Percentiles rank a stretch among this genome's conserved stretches.
phyloP scores from a whole-genome alignment of 2,888 invertebrate genomes.

The Calameuta pallipes region DNA sequence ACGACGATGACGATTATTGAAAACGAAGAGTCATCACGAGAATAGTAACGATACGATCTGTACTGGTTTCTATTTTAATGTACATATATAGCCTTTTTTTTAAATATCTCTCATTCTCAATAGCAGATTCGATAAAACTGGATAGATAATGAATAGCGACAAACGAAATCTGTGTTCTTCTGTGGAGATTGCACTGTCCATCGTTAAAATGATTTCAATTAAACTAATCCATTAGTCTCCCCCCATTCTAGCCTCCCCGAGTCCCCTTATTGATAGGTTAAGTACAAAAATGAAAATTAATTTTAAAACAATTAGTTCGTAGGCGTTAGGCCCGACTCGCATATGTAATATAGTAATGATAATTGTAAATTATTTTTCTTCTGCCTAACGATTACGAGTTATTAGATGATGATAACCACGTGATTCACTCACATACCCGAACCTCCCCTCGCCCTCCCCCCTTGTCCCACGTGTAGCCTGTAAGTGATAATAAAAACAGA shows the following conservation, averaged over 20 bases:
- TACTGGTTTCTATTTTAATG: background rate
- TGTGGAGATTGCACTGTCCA: constrained; percentile 24
- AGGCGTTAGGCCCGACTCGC: background rate
- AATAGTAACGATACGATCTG: background rate
- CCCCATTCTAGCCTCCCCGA: background rate
- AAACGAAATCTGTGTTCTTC: constrained; percentile 28
- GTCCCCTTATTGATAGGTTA: constrained; percentile 25
- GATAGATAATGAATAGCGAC: constrained; percentile 14
- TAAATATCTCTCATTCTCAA: constrained; percentile 3
- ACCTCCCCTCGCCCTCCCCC: background rate
- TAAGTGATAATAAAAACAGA: background rate
- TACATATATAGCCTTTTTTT: background rate
- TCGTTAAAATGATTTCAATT: constrained; percentile 28
- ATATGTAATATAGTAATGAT: constrained; percentile 6
- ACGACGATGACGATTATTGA: background rate
- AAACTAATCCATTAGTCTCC: constrained; percentile 12
- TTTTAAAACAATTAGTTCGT: background rate
- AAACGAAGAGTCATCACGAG: background rate
- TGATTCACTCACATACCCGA: background rate
- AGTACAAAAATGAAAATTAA: constrained; percentile 31
- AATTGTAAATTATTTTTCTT: constrained; percentile 10
- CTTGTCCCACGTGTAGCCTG: background rate
- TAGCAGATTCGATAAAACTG: constrained; percentile 8
- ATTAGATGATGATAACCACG: background rate
- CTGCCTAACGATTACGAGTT: constrained; percentile 1